These are phyloP conservation scores for Chaetorhynchus papuensis DNA, from an alignment of 2,113 vertebrate species.

Conservation along the genomic window DNA sequence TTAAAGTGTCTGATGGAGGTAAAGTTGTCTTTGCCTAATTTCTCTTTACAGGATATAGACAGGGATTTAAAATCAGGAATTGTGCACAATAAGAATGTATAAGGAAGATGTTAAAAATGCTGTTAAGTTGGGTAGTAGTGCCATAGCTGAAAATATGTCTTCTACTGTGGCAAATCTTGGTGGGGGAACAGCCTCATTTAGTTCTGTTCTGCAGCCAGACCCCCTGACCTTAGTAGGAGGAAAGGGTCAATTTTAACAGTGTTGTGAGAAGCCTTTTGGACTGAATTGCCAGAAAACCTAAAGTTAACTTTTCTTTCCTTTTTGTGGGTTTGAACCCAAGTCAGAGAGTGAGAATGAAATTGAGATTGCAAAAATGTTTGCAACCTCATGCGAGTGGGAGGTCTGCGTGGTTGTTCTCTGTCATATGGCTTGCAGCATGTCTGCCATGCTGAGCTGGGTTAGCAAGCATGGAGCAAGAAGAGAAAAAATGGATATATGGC, in stretches of 20 bases:
- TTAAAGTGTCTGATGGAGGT: not conserved
- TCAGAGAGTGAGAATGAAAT: not conserved
- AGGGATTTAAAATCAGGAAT: not conserved
- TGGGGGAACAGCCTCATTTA: rapidly evolving
- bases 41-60: not conserved
- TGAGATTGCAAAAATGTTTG: not conserved
- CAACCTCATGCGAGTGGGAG: not conserved
- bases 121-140: not conserved
- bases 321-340: not conserved
- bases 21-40: not conserved
- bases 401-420: not conserved
- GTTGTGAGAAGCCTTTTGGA: not conserved
- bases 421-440: not conserved
- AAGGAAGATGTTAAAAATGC: not conserved
- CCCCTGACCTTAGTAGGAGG: not conserved
- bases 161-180: not conserved
- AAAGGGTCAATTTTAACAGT: not conserved
- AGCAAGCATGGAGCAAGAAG: not conserved
- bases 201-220: not conserved
- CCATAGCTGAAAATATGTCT: not conserved
- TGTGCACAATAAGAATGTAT: not conserved
- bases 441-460: not conserved
- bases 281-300: not conserved
- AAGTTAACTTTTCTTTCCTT: not conserved
- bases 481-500: not conserved